These are phyloP conservation scores for Rachycentron canadum DNA, from an alignment of 2,797 vertebrate genomes.

Conservation along the genomic window DNA sequence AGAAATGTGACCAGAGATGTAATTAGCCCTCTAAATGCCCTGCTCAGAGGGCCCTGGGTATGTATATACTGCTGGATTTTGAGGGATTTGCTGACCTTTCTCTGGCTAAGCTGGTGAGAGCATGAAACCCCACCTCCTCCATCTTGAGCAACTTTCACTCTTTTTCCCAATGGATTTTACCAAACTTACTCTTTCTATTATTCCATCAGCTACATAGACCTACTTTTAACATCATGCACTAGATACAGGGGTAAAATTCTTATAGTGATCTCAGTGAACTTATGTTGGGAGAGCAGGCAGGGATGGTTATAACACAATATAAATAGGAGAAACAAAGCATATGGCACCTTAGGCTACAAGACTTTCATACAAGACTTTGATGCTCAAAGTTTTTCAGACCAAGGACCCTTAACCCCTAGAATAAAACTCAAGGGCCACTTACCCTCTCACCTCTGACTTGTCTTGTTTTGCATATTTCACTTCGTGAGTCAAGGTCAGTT, in stretches of 20 bases:
- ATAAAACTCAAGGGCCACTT: too few relatives aligned
- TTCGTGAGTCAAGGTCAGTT: too few relatives aligned
- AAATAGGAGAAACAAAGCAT: too few relatives aligned
- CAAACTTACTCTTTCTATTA: slow-evolving; percentile 24
- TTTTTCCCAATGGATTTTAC: slow-evolving; percentile 25
- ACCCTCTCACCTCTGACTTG: too few relatives aligned
- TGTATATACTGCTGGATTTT: background rate
- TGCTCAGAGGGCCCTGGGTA: background rate
- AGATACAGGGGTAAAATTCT: background rate
- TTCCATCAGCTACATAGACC: slow-evolving; percentile 22
- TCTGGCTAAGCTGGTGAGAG: background rate
- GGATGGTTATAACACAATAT: too few relatives aligned
- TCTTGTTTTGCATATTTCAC: too few relatives aligned
- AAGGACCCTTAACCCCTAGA: too few relatives aligned
- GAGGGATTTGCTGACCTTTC: slow-evolving; percentile 41
- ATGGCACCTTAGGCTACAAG: too few relatives aligned
- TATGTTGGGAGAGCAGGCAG: too few relatives aligned
- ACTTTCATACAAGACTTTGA: too few relatives aligned
- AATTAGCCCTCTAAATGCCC: slow-evolving; percentile 18
- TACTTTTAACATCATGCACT: slow-evolving; percentile 25
- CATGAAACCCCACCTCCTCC: background rate
- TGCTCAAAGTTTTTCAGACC: too few relatives aligned
- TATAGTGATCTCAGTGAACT: too few relatives aligned
- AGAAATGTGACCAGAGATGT: slow-evolving; percentile 4
- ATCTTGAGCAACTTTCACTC: slow-evolving; percentile 24